A percentile compares a stretch with the other conserved stretches of the same genome.
These are phyloP conservation scores for Carlito syrichta DNA, from an alignment of 2,113 vertebrate species.

Conservation along the genomic window DNA sequence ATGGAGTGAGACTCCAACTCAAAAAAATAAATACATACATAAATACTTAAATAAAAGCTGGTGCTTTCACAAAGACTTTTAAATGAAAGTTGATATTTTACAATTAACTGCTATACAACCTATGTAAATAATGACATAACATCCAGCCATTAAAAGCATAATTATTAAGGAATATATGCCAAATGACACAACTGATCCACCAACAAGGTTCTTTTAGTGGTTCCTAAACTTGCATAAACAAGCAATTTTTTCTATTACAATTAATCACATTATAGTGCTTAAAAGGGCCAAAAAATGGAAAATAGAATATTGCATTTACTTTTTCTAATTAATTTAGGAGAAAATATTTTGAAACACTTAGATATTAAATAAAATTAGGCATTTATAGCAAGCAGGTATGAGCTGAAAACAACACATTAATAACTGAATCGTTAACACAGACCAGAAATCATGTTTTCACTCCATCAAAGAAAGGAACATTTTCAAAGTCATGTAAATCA, in stretches of 20 bases:
- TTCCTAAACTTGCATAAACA: neutral
- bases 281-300: neutral
- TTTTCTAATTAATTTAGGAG: neutral
- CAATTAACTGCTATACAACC: neutral
- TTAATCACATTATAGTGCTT: neutral
- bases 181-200: neutral
- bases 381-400: neutral
- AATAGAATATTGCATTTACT: neutral
- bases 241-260: neutral
- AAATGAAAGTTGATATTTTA: slow-evolving; percentile 15
- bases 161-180: neutral
- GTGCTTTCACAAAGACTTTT: neutral
- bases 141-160: neutral
- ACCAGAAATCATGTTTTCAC: neutral
- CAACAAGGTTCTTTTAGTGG: neutral
- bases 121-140: neutral
- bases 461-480: neutral
- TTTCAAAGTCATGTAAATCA: neutral
- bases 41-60: no score
- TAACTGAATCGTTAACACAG: neutral
- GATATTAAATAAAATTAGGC: slow-evolving; percentile 2
- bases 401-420: neutral
- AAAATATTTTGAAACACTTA: neutral
- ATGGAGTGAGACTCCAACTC: no score
- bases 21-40: no score